Evolutionary conservation across 2,888 invertebrate genomes (phyloP).

Genomic region (Stenotaenia linearis): DNA sequence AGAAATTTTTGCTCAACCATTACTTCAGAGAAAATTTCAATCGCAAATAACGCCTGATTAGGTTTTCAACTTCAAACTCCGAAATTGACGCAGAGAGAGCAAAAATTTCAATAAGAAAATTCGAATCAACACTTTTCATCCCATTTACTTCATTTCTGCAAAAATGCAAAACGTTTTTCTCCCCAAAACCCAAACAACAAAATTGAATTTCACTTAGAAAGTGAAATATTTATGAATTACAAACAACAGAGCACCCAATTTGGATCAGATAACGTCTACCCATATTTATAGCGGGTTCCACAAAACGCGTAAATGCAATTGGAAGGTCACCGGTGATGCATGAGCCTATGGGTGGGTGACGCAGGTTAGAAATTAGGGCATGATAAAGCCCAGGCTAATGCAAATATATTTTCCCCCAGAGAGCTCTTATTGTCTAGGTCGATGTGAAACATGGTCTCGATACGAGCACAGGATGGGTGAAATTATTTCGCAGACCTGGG

Average conservation of each 20-base stretch:
- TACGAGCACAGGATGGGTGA: slow-evolving; percentile 14
- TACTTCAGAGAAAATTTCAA: no score
- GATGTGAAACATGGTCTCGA: slow-evolving; percentile 28
- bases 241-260: slow-evolving; percentile 1
- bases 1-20: no score
- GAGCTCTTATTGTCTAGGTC: slow-evolving; percentile 29
- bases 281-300: background rate
- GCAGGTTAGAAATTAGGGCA: slow-evolving; percentile 27
- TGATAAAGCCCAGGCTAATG: slow-evolving; percentile 27
- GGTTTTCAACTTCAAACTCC: no score
- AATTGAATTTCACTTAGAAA: background rate
- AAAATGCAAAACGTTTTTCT: no score
- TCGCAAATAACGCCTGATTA: no score
- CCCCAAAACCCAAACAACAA: background rate
- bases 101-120: no score
- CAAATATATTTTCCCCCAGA: slow-evolving; percentile 21
- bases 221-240: slow-evolving; percentile 10
- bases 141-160: no score
- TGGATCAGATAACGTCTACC: slow-evolving; percentile 5
- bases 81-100: no score
- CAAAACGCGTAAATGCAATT: background rate
- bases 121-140: no score
- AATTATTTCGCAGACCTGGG: background rate
- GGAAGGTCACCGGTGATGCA: slow-evolving; percentile 17
- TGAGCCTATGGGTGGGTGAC: slow-evolving; percentile 13